Percentiles rank a stretch among this genome's conserved stretches.
These are phyloP conservation scores for Apis laboriosa DNA, from an alignment of 1,140 invertebrate species.

Conservation along the genomic window DNA sequence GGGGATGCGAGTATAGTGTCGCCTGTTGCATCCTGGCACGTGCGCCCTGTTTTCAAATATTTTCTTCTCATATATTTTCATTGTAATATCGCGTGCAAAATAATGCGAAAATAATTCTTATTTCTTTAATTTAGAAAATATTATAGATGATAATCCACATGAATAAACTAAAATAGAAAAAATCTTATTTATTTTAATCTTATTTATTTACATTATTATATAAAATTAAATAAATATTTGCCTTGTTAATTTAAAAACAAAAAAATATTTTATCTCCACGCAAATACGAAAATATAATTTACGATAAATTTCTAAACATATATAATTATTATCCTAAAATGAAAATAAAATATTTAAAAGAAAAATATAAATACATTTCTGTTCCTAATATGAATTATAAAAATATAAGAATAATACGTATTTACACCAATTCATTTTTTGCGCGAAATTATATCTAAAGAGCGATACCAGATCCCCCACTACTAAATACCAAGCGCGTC, in stretches of 20 bases:
- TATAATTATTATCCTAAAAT: no score
- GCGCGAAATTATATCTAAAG: not conserved
- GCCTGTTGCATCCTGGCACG: slow-evolving; percentile 73
- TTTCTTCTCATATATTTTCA: not conserved
- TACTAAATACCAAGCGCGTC: no score
- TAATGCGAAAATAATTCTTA: not conserved
- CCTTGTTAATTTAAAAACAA: no score
- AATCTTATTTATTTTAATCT: not conserved
- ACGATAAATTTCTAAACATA: no score
- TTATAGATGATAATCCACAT: not conserved
- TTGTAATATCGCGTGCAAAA: not conserved
- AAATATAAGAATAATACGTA: no score
- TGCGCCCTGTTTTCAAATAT: not conserved
- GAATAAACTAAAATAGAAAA: not conserved
- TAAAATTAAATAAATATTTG: no score
- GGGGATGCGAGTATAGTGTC: slow-evolving; percentile 61
- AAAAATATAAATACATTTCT: no score
- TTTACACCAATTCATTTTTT: not conserved
- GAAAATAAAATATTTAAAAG: no score
- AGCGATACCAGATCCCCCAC: not conserved
- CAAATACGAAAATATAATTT: no score
- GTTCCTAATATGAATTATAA: no score
- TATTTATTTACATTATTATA: not conserved
- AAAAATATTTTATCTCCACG: no score
- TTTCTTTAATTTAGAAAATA: not conserved